Conservation (phyloP, 2,888 invertebrate genomes). For the Conomelus anceps region DNA sequence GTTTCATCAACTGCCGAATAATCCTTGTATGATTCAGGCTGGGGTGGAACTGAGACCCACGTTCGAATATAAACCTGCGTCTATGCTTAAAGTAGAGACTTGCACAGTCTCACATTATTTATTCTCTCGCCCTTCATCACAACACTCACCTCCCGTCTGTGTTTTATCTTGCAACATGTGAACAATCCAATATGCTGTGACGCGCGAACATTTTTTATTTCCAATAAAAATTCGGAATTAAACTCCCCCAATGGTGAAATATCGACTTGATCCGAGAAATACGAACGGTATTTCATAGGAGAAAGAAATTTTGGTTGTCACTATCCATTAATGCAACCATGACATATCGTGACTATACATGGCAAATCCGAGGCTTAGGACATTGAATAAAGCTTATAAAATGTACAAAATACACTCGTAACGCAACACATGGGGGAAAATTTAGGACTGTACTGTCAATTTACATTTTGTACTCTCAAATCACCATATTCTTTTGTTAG, state of each 20-base stretch:
- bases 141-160: neutral
- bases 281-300: neutral
- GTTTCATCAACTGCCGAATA: slow-evolving; percentile 12
- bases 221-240: neutral
- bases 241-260: neutral
- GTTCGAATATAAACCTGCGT: neutral
- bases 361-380: neutral
- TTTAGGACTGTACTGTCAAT: neutral
- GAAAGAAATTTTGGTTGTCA: neutral
- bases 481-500: neutral
- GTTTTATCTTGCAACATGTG: neutral
- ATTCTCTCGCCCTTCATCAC: neutral
- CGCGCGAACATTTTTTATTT: neutral
- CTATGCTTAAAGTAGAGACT: neutral
- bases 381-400: neutral
- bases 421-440: neutral
- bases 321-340: neutral
- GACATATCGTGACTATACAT: neutral
- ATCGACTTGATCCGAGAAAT: neutral
- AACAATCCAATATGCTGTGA: neutral
- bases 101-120: neutral
- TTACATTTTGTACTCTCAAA: neutral
- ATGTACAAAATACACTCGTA: neutral
- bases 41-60: slow-evolving; percentile 3
- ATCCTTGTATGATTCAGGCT: slow-evolving; percentile 4